phyloP scores from a whole-genome alignment of 2,113 vertebrate species.

The Otolemur garnettii region DNA sequence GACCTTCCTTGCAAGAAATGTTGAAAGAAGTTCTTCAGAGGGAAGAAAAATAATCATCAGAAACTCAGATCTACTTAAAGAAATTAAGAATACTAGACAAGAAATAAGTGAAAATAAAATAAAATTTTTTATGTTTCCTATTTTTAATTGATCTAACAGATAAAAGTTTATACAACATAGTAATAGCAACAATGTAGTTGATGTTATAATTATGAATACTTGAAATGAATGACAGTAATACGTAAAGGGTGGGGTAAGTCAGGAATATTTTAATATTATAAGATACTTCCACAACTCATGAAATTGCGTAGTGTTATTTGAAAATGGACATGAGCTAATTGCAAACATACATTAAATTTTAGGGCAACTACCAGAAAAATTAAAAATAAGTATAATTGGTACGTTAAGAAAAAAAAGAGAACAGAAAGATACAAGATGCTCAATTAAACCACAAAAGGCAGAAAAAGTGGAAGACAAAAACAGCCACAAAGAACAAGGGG shows the following conservation, averaged over 20 bases:
- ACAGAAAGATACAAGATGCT: not conserved
- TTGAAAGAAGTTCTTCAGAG: conserved; percentile 35
- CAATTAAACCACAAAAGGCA: not conserved
- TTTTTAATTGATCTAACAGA: not conserved
- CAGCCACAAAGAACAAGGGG: not conserved
- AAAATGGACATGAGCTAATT: not conserved
- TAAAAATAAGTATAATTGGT: not conserved
- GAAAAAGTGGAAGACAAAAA: conserved; percentile 25
- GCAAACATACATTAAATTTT: not conserved
- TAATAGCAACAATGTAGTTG: not conserved
- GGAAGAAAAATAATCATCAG: not conserved
- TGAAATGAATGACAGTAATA: not conserved
- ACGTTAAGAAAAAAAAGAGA: not conserved
- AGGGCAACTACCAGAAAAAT: not conserved
- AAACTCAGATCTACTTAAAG: not conserved
- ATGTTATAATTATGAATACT: not conserved
- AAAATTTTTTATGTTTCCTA: not conserved
- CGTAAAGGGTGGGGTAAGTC: not conserved
- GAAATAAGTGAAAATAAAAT: not conserved
- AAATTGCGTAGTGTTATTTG: not conserved
- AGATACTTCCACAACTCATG: not conserved
- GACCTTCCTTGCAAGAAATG: not conserved
- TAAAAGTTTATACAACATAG: not conserved
- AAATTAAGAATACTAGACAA: not conserved
- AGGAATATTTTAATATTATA: not conserved